Conservation (phyloP, 2,113 vertebrate genomes). For the Ptilonorhynchus violaceus region DNA sequence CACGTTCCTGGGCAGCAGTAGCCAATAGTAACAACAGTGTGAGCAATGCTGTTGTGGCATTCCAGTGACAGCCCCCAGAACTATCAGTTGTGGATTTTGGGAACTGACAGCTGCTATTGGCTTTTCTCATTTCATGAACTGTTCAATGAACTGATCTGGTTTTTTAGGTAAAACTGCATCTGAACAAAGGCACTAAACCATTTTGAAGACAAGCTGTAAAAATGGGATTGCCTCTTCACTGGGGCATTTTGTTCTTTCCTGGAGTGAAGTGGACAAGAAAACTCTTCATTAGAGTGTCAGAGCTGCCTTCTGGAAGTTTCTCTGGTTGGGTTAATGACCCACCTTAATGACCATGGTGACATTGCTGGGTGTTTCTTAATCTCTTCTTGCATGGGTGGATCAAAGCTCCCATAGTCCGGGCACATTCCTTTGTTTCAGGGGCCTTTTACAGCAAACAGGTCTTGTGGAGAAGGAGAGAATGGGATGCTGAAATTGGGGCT, state of each 20-base stretch:
- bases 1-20: rapidly evolving
- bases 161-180: neutral
- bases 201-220: neutral
- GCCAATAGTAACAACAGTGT: neutral
- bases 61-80: neutral
- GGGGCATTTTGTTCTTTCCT: neutral
- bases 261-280: neutral
- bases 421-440: neutral
- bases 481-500: neutral
- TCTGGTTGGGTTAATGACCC: neutral
- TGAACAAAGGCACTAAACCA: neutral
- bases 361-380: neutral
- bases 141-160: neutral
- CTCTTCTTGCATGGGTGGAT: neutral
- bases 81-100: neutral
- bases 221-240: neutral
- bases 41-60: neutral
- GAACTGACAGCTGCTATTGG: neutral
- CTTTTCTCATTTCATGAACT: neutral
- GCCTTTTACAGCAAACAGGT: neutral
- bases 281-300: neutral
- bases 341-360: neutral
- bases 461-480: neutral
- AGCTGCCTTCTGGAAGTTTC: neutral
- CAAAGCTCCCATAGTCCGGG: neutral